Conservation (phyloP, 2,113 vertebrate genomes). For the human (Homo sapiens) region DNA sequence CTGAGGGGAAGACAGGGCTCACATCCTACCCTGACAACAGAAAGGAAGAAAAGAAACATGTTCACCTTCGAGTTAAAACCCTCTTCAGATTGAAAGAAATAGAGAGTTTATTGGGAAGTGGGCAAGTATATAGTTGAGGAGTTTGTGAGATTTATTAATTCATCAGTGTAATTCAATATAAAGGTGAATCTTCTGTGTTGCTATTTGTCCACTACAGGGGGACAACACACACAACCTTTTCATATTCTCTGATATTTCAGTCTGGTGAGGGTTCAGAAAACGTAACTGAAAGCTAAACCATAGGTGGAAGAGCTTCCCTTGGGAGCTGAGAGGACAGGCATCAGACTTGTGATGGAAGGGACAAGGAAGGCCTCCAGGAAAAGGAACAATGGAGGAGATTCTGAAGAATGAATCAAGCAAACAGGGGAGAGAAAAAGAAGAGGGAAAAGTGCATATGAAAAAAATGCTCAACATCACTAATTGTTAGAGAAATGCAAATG, state of each 20-base stretch:
- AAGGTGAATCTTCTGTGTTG: neutral
- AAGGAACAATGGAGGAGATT: no score
- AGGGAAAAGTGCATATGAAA: no score
- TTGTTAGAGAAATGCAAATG: no score
- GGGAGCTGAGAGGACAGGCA: no score
- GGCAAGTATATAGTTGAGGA: no score
- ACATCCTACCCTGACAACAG: neutral
- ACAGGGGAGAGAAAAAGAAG: no score
- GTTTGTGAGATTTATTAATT: neutral
- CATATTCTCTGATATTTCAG: neutral
- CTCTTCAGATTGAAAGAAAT: neutral
- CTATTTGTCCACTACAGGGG: neutral
- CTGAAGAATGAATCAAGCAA: no score
- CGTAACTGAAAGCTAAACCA: neutral
- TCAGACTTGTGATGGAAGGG: no score
- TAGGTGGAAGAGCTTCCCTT: no score
- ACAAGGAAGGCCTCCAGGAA: no score
- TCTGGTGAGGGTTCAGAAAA: neutral
- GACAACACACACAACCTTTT: neutral
- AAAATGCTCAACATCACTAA: no score
- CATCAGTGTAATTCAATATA: neutral
- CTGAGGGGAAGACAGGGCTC: neutral
- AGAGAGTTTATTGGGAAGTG: neutral
- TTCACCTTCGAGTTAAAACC: neutral
- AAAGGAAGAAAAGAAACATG: neutral